Evolutionary conservation across 2,888 invertebrate genomes (phyloP).

Genomic region (Drosophila gaucha): DNA sequence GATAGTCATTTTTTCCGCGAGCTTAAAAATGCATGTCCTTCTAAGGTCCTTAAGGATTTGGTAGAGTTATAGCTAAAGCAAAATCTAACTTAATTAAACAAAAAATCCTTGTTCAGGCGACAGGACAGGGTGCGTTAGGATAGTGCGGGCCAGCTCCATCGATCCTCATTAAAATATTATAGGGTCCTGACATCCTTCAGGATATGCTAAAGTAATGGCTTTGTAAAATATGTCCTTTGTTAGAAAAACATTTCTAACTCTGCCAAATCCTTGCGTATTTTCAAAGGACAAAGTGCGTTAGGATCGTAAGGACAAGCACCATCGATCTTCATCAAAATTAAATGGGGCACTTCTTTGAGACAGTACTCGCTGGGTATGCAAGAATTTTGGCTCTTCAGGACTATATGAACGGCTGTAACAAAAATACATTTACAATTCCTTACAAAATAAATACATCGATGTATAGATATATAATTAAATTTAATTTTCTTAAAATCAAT

Average conservation of each 20-base stretch:
- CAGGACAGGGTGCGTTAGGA: too few relatives aligned
- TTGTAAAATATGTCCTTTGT: not conserved
- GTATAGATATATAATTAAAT: constrained; percentile 41
- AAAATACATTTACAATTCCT: not conserved
- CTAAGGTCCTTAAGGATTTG: not conserved
- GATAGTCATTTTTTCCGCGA: too few relatives aligned
- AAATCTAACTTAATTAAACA: too few relatives aligned
- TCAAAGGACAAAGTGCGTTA: not conserved
- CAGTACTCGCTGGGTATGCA: too few relatives aligned
- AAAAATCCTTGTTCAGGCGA: too few relatives aligned
- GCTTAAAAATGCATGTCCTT: not conserved
- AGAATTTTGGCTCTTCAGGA: too few relatives aligned
- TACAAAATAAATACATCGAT: not conserved
- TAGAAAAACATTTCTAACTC: not conserved
- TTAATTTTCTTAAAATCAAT: constrained; percentile 55
- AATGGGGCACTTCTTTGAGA: not conserved
- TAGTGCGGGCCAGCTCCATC: too few relatives aligned
- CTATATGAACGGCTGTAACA: not conserved
- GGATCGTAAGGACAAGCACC: not conserved
- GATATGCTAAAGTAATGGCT: not conserved
- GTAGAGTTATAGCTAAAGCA: too few relatives aligned
- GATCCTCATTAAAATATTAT: too few relatives aligned
- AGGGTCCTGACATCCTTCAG: too few relatives aligned
- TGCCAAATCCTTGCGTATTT: not conserved
- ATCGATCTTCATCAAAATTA: not conserved